These are phyloP conservation scores for Chesias legatella DNA, from an alignment of 2,888 invertebrate genomes.

Conservation along the genomic window DNA sequence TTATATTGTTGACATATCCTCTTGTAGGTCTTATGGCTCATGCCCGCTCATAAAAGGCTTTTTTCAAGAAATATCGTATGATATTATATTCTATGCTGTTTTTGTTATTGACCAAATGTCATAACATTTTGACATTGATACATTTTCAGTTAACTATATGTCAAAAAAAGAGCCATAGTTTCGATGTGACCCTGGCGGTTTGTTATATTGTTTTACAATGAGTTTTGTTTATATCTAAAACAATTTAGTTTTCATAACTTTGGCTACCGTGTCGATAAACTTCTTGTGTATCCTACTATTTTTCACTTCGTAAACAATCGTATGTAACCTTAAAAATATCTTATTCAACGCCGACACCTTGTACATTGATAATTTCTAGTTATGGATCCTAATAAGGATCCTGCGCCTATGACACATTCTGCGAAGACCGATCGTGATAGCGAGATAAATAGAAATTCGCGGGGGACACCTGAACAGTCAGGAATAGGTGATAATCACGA, in stretches of 20 bases:
- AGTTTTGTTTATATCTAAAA: no score
- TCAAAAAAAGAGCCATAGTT: conserved; percentile 24
- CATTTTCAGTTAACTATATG: conserved; percentile 17
- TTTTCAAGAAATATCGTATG: no score
- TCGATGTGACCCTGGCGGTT: neutral
- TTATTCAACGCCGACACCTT: conserved; percentile 50
- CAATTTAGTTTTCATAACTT: neutral
- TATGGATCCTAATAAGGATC: conserved; percentile 66
- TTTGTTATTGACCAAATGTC: no score
- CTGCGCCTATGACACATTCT: conserved; percentile 45
- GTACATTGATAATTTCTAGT: conserved; percentile 45
- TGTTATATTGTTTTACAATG: conserved; percentile 9
- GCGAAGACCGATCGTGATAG: conserved; percentile 47
- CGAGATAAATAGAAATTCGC: conserved; percentile 46
- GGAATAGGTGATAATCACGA: conserved; percentile 47
- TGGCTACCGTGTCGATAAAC: conserved; percentile 1
- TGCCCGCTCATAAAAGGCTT: no score
- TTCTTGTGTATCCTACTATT: neutral
- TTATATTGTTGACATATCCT: no score
- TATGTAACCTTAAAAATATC: conserved; percentile 53
- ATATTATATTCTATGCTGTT: no score
- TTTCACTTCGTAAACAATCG: conserved; percentile 4
- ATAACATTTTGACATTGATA: no score
- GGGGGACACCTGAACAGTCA: conserved; percentile 39
- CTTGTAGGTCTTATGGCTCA: no score